Evolutionary conservation across 2,797 vertebrate species (phyloP), one percentile per base, ranked within the genome.

Genomic region (Coregonus ussuriensis): DNA sequence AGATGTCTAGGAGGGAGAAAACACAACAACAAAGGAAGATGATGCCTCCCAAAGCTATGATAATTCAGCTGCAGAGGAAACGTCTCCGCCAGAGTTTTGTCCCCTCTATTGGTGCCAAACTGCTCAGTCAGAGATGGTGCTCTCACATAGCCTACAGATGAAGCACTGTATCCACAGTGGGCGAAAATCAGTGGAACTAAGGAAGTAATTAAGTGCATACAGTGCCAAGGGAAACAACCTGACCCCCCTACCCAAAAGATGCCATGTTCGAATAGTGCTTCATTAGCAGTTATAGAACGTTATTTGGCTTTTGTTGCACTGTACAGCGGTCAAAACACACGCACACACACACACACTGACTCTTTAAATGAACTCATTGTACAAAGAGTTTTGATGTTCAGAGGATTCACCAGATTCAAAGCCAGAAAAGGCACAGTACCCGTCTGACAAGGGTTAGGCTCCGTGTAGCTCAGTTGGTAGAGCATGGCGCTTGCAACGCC

Each of bases 51-150:
- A 82, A 69, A 82, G 80, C 79, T 77, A 75, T 84, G 87, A 86
- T 81, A 83, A 82, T 81, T 88, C 81, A 82, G 74, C 85, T 81
- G 11, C 80, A 82, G 83, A 89, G 82, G 88, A 92, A 91, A 88
- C 83, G 79, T 87, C 82, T 81, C 76, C 79, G 75, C 80, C 74
- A 53, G 31, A 82, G 71, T 63, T 59, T 79, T 83, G 85, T 87
- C 79, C 83, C 74, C 84, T 87, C 77, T 89, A 85, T 73, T 86
- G 77, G 52, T 86, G 85, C 85, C 88, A 90, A 79, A 76, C 75
- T 83, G 25, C 21, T 63, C 31, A 9, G 25, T 56, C 56, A 63
- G 29, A 66, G 29, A 66, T 31, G 14, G 14, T 47, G 18, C 56
- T 63, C 52, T 18, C 72, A 74, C 11, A 47, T 59, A 65, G 79